Evolutionary conservation across 2,113 vertebrate species (phyloP), one percentile per base, ranked within the genome.

Genomic region (Phyllostomus hastatus): DNA sequence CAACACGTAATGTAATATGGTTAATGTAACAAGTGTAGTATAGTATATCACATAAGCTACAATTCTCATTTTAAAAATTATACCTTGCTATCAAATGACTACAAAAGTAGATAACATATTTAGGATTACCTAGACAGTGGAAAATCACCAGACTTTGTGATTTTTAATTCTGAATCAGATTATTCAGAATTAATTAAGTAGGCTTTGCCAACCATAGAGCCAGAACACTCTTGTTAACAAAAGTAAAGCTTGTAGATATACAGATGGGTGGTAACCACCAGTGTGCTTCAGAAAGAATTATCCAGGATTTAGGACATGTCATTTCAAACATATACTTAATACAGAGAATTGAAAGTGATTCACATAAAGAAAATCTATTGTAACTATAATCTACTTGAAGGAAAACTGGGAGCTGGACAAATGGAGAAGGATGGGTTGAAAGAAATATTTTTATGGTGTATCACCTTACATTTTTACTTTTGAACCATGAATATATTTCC

Each of bases 121-220:
- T 92, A 64, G 46, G 31, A 57, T 35, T 46, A 76, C 50, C 43
- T 66, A 35, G 14, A 43, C 10, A 81, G 26, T 38, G 22, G 19
- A n/a, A 76, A 54, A 90, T 59, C 31, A 72, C 10, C 1, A 2
- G 64, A n/a, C 31, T 90, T 66, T 92, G 2, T 83, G 57, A 59
- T 59, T 59, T 59, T 59, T 59, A 59, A 24, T 59, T 59, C 57
- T 59, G 57, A 59, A 89, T 92, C 24, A 50, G 26, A 35, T 22
- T 33, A n/a, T 70, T 92, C 16, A 96, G 69, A 95, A 91, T 95
- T 70, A 57, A 78, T 69, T 31, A n/a, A 72, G 28, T 10, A 66
- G 57, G 22, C 20, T 64, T 61, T 84, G 12, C 12, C 33, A 17
- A 57, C 31, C 10, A 67, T 16, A 57, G 28, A 88, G 66, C 3